A percentile compares a stretch with the other conserved stretches of the same genome.
These are phyloP conservation scores for Podarcis siculus DNA, from an alignment of 2,797 vertebrate genomes.

Conservation along the genomic window DNA sequence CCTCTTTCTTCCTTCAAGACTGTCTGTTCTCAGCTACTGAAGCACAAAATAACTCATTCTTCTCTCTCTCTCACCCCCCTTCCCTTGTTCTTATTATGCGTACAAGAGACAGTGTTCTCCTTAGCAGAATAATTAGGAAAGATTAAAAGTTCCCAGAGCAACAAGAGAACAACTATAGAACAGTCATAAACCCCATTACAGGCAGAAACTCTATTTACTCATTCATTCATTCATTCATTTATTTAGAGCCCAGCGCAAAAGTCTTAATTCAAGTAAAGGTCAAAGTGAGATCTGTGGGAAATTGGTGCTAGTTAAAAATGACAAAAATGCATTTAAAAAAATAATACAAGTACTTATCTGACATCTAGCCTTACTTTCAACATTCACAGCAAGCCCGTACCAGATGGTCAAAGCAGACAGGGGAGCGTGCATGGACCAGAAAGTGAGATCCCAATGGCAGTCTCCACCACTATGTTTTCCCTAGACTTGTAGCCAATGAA, in stretches of 20 bases:
- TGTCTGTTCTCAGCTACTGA: constrained; percentile 28
- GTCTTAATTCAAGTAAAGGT: constrained; percentile 23
- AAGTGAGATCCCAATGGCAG: background rate
- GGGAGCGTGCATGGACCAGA: background rate
- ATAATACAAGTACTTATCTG: background rate
- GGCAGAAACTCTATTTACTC: background rate
- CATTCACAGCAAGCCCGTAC: background rate
- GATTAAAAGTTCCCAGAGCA: constrained; percentile 36
- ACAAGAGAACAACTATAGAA: background rate
- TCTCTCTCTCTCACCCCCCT: background rate
- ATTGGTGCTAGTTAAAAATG: background rate
- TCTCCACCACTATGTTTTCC: background rate
- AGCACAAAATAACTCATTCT: constrained; percentile 19
- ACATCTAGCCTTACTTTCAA: background rate
- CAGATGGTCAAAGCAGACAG: background rate
- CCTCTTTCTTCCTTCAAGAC: constrained; percentile 28
- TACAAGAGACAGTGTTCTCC: constrained; percentile 9
- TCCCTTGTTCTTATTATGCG: background rate
- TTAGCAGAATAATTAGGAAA: background rate
- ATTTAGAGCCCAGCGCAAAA: constrained; percentile 1
- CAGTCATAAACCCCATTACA: background rate
- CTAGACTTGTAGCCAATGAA: background rate
- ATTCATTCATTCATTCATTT: constrained; percentile 29
- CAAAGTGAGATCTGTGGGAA: background rate
- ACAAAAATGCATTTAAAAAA: background rate